Percentiles rank a stretch among this genome's conserved stretches.
phyloP scores from a whole-genome alignment of 2,113 vertebrate genomes.

The Phaethornis superciliosus region DNA sequence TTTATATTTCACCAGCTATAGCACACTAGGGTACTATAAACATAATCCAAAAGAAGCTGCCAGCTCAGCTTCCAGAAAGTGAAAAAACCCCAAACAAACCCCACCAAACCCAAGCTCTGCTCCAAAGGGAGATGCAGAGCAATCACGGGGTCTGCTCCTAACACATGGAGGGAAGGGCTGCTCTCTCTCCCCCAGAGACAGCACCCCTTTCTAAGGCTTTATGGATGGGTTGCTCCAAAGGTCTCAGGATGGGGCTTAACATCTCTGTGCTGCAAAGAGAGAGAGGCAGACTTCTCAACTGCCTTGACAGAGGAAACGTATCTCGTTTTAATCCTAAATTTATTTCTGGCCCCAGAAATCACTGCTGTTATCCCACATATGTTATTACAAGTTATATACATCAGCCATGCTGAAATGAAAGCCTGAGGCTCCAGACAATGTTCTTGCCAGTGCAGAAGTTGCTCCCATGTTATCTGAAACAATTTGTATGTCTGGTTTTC shows the following conservation, averaged over 20 bases:
- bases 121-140: not conserved
- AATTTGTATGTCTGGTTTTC: slow-evolving; percentile 21
- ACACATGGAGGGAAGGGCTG: fast-evolving
- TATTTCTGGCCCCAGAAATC: slow-evolving; percentile 38
- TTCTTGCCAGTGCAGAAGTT: not conserved
- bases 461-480: not conserved
- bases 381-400: not conserved
- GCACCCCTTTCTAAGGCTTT: not conserved
- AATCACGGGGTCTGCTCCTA: not conserved
- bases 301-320: not conserved
- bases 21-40: slow-evolving; percentile 58
- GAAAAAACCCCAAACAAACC: not conserved
- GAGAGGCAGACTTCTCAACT: not conserved
- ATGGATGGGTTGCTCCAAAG: not conserved
- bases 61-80: slow-evolving; percentile 48
- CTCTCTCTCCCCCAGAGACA: not conserved
- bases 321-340: slow-evolving; percentile 43
- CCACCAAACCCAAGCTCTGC: not conserved
- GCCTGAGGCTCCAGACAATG: not conserved
- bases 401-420: slow-evolving; percentile 25
- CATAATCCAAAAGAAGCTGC: slow-evolving; percentile 58
- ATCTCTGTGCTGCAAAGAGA: not conserved
- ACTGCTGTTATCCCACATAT: slow-evolving; percentile 15
- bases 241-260: not conserved
- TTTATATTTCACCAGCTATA: slow-evolving; percentile 67